These are phyloP conservation scores for Agonopterix alstromeriana DNA, from an alignment of 2,888 invertebrate genomes.

Conservation along the genomic window DNA sequence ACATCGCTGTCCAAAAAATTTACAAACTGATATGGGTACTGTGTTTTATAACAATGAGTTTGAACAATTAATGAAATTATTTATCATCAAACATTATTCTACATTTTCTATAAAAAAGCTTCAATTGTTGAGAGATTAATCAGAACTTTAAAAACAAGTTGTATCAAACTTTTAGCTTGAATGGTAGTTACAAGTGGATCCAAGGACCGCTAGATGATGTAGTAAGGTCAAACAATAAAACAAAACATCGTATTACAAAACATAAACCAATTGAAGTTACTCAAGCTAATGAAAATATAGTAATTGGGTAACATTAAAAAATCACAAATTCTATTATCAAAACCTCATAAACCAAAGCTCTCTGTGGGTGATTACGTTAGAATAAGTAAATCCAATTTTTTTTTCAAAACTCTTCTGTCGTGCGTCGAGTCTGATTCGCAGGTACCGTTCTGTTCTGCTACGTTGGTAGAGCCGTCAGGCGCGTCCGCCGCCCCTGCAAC, in stretches of 20 bases:
- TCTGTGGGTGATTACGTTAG: conserved; percentile 16
- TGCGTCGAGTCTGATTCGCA: too few relatives aligned
- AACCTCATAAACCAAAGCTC: not conserved
- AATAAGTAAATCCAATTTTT: conserved; percentile 21
- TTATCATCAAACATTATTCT: not conserved
- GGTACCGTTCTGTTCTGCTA: too few relatives aligned
- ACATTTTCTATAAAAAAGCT: conserved; percentile 1
- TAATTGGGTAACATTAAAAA: not conserved
- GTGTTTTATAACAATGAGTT: conserved; percentile 5
- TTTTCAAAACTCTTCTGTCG: too few relatives aligned
- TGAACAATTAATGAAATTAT: not conserved
- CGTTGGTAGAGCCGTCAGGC: too few relatives aligned
- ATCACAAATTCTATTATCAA: not conserved
- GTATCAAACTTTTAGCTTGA: conserved; percentile 5
- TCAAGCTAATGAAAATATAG: not conserved
- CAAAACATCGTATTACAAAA: conserved; percentile 1
- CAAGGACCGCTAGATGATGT: not conserved
- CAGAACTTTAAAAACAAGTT: conserved; percentile 7
- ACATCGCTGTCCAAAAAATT: conserved; percentile 8
- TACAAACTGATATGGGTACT: conserved; percentile 12
- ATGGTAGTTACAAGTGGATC: not conserved
- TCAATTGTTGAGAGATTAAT: conserved; percentile 1
- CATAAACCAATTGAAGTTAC: not conserved
- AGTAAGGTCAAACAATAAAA: not conserved
- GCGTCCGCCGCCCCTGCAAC: too few relatives aligned